phyloP scores from a whole-genome alignment of 2,113 vertebrate genomes.

The Ptilorrhoa leucosticta region DNA sequence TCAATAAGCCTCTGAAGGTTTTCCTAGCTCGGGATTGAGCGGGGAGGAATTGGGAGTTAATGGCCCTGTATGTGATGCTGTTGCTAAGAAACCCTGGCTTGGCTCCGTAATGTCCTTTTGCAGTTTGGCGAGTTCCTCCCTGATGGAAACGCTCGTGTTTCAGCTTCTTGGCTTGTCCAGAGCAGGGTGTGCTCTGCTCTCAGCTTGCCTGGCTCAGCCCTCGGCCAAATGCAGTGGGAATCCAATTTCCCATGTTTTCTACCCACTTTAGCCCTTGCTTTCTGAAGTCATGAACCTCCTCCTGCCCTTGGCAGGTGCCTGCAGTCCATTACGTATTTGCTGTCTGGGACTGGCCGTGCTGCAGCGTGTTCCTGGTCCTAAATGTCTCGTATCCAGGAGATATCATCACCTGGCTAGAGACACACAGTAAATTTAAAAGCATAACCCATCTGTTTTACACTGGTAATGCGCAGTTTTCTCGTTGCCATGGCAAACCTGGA shows the following conservation, averaged over 20 bases:
- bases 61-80: not conserved
- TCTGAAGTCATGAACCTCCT: not conserved
- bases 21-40: not conserved
- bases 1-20: not conserved
- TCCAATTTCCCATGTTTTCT: not conserved
- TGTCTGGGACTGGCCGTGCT: not conserved
- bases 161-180: not conserved
- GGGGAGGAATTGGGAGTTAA: not conserved
- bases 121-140: not conserved
- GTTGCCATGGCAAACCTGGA: conserved; percentile 48
- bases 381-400: not conserved
- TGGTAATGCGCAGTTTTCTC: not conserved
- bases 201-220: not conserved
- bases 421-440: not conserved
- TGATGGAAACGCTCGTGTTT: not conserved
- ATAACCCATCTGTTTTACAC: not conserved
- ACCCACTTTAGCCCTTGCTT: not conserved
- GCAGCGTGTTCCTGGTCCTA: rapidly evolving
- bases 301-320: not conserved
- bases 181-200: not conserved
- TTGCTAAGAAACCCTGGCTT: conserved; percentile 45
- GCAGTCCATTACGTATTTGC: not conserved
- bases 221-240: not conserved
- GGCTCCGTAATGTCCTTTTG: not conserved
- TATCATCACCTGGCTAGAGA: not conserved